These are phyloP conservation scores for Agonopterix arenella DNA, from an alignment of 2,888 invertebrate genomes.

Conservation along the genomic window DNA sequence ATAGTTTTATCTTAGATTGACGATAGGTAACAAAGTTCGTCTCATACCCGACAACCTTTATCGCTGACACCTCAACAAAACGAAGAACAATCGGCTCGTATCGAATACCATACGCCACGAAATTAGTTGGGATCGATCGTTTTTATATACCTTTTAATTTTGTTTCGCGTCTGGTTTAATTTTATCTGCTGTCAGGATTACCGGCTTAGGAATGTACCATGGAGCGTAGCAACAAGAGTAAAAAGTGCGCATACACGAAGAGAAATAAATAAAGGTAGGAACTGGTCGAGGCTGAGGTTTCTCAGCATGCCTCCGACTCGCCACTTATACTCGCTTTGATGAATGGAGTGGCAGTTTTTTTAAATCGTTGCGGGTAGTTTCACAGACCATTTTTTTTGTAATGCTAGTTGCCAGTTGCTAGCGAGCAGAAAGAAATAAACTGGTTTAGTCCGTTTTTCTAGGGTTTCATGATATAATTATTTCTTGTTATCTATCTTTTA, in stretches of 20 bases:
- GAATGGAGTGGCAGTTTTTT: slow-evolving; percentile 59
- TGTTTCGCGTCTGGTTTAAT: slow-evolving; percentile 76
- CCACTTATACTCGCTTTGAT: slow-evolving; percentile 46
- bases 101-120: slow-evolving; percentile 65
- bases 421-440: slow-evolving; percentile 10
- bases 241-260: slow-evolving; percentile 63
- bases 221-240: slow-evolving; percentile 62
- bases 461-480: slow-evolving; percentile 13
- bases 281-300: slow-evolving; percentile 65
- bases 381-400: slow-evolving; percentile 35
- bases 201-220: slow-evolving; percentile 74
- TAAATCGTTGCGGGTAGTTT: slow-evolving; percentile 42
- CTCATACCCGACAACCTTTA: slow-evolving; percentile 32
- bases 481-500: slow-evolving; percentile 8
- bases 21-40: slow-evolving; percentile 30
- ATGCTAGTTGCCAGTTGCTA: slow-evolving; percentile 28
- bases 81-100: slow-evolving; percentile 33
- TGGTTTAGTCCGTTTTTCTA: slow-evolving; percentile 17
- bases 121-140: slow-evolving; percentile 70
- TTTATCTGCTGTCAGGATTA: slow-evolving; percentile 75
- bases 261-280: slow-evolving; percentile 72
- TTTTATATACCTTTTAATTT: slow-evolving; percentile 74
- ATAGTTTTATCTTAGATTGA: slow-evolving; percentile 16
- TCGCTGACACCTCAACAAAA: slow-evolving; percentile 32
- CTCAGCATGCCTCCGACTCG: slow-evolving; percentile 42